These are phyloP conservation scores for Stichodactyla helianthus DNA, from an alignment of 64 coral and sea anemone species.

Conservation along the genomic window DNA sequence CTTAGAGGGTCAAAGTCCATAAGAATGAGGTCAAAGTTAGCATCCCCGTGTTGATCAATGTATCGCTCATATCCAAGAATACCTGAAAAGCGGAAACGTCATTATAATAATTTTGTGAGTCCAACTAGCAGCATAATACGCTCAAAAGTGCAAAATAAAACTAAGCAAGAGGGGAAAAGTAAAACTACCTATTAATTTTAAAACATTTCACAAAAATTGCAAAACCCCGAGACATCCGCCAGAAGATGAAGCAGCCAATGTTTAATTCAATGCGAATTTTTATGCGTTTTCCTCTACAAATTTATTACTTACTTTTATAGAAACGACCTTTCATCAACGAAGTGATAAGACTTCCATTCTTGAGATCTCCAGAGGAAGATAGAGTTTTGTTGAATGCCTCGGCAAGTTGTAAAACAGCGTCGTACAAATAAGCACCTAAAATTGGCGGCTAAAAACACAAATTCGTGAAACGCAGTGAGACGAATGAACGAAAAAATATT, in stretches of 20 bases:
- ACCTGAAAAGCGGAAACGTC: slow-evolving; percentile 16
- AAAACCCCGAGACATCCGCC: no score
- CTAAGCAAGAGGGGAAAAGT: no score
- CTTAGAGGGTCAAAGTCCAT: slow-evolving; percentile 35
- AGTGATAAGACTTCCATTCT: background rate
- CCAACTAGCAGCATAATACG: no score
- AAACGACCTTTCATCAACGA: slow-evolving; percentile 8
- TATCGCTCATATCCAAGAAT: slow-evolving; percentile 67
- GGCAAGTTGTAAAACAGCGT: slow-evolving; percentile 55
- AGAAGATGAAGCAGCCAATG: no score
- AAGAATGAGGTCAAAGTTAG: slow-evolving; percentile 56
- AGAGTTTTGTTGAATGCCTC: slow-evolving; percentile 38
- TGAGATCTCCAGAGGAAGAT: background rate
- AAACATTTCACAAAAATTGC: no score
- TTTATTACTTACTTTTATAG: slow-evolving; percentile 36
- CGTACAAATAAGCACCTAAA: slow-evolving; percentile 64
- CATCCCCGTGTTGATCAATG: slow-evolving; percentile 63
- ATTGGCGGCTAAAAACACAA: slow-evolving; percentile 47
- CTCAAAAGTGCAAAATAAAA: no score
- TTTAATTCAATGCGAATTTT: no score
- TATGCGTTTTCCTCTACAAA: no score
- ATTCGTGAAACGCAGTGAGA: no score
- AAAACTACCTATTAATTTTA: no score
- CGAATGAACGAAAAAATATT: no score
- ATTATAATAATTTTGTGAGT: background rate